Percentiles rank a stretch among this genome's conserved stretches.
Evolutionary conservation across 2,113 vertebrate genomes (phyloP).

Genomic region (Tylochromis polylepis): DNA sequence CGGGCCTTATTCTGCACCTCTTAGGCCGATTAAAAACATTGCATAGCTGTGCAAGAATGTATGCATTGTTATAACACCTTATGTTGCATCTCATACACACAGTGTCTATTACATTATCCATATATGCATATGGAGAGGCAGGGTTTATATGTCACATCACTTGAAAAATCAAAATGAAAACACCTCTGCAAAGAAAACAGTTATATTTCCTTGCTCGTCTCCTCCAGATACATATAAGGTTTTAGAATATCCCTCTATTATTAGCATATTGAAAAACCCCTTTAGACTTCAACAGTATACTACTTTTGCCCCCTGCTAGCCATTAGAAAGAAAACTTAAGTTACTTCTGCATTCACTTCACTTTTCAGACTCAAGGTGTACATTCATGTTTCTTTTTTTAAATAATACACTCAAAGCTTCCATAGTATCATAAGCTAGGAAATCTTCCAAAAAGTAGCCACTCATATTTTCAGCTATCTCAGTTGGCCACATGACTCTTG

Average conservation of each 20-base stretch:
- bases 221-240: not conserved
- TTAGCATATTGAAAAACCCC: not conserved
- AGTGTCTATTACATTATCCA: not conserved
- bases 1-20: not conserved
- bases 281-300: not conserved
- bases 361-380: not conserved
- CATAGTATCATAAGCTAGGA: not conserved
- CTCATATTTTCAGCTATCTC: not conserved
- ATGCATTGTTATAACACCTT: not conserved
- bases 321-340: not conserved
- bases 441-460: not conserved
- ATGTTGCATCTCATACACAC: not conserved
- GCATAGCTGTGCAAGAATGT: not conserved
- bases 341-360: not conserved
- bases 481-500: not conserved
- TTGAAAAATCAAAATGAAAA: not conserved
- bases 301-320: not conserved
- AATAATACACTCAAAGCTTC: not conserved
- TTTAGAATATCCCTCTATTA: not conserved
- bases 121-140: not conserved
- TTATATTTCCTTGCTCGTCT: not conserved
- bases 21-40: not conserved
- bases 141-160: not conserved
- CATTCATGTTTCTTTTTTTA: not conserved
- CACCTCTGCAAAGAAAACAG: not conserved